Evolutionary conservation across 2,797 vertebrate genomes (phyloP), one percentile per base, ranked within the genome.

Genomic region (Strix occidentalis): DNA sequence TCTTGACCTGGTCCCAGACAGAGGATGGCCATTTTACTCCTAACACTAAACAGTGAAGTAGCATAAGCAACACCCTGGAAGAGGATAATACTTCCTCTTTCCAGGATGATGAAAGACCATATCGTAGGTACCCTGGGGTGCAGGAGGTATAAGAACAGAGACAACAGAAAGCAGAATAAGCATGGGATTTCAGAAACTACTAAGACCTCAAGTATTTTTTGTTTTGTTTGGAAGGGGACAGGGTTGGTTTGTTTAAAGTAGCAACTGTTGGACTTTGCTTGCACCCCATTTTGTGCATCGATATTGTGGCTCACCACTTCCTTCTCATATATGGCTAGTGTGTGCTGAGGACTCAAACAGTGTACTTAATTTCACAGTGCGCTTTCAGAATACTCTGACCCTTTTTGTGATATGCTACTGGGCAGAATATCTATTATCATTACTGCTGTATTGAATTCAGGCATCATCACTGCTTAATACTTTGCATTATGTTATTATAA

Each of bases 271-370:
- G 92, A 85, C 78, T 94, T 92, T 0, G 8, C 86, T 84, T 93
- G 81, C 75, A 89, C 78, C 29, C 39, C 25, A 14, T 89, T 94
- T 92, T 81, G 82, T 71, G 54, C 84, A 76, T 93, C 3, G 6
- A 0, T 86, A 51, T 11, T 93, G 93, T 89, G 93, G 96, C 81
- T 96, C 35, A 58, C 94, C 94, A 81, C 96, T 96, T 96, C 94
- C 94, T 94, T 71, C 78, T 92, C 7, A 0, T 54, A 5, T 1
- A 63, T 69, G 85, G 87, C 80, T 60, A 35, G 48, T 2, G 2
- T 56, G 33, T 84, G 81, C 84, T 64, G 54, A 54, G 83, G 71
- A 35, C 91, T 88, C 66, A 13, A 21, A 31, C 31, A 4, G 57
- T 35, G 37, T 46, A 48, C 70, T 70, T 53, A 61, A 61, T 12